Evolutionary conservation across 2,888 invertebrate genomes (phyloP), one percentile per base, ranked within the genome.

Genomic region (Perizoma flavofasciatum): DNA sequence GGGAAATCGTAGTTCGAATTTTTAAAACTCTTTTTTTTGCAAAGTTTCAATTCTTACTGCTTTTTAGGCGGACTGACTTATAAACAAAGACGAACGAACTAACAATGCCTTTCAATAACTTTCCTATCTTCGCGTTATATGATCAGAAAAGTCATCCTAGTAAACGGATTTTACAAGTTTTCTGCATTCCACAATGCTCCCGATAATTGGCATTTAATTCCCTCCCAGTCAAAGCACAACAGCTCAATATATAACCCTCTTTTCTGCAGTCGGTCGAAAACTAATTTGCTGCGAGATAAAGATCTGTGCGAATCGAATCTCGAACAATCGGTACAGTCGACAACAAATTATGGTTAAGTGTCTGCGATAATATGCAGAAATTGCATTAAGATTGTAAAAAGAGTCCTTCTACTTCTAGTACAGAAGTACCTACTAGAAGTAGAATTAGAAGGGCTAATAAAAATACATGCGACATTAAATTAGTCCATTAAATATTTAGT

Each of bases 271-370:
- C 33, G 35, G n/a, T 11, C 40, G 33, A 54, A 47, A 54, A 40
- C 53, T 47, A 54, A 54, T 54, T 47, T 54, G 39, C 54, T 47
- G n/a, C 33, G 34, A 40, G 54, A 47, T 47, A 54, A 47, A 40
- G 54, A 54, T 40, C 46, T 47, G 46, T 10, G 40, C 33, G 46
- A 33, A 54, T 10, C 35, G 35, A 44, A 22, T 52, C 40, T 54
- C 5, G 44, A 35, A 11, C 22, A 45, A 43, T 44, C 8, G 10
- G 54, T 47, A 54, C 47, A 34, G 10, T 53, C 53, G n/a, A 33
- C 33, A 9, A 9, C 33, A 46, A n/a, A 22, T 22, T 22, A 22
- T 3, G 9, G 46, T 46, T n/a, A 46, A 46, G 5, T 7, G 39
- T 9, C 4, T 39, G 7, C 9, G 9, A 41, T 41, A 37, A 1